Base-by-base conservation (phyloP, 2,113 vertebrate species). In the Labeo rohita region DNA sequence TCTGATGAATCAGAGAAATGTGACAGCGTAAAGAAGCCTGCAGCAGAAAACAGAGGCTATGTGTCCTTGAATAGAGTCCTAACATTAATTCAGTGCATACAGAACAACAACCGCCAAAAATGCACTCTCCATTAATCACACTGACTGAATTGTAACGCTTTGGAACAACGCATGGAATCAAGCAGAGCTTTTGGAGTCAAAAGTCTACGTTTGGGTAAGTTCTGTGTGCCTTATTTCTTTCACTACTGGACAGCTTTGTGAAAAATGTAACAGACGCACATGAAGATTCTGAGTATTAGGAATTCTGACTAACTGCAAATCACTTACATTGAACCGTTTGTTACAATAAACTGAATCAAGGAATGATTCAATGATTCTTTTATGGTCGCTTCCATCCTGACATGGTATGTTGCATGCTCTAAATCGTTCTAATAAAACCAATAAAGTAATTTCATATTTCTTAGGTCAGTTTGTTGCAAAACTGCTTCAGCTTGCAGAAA, bases 11-110 rank as follows among this genome's bases (percentile, higher is more conserved):
- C 45, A 70, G 49, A 70, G 23, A n/a, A 12, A 70, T 82, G 13
- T 52, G 45, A 50, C 54, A 9, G 75, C 28, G 0, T 28, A 16
- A 49, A 66, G 45, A 66, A 66, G 13, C 63, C 47, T 82, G 80
- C 47, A 70, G 63, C 16, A 36, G 10, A 52, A 21, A 21, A 82
- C 45, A 68, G n/a, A 52, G 63, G 45, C 52, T 52, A 10, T 12
- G 63, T 82, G 80, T 82, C 63, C 63, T 82, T 82, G 80, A 82
- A 82, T 16, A 61, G 23, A 65, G 13, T 82, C 23, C 80, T 34
- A 36, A 47, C 63, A 52, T 52, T 82, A 36, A 54, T 77, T 54
- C 47, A 68, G 8, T 52, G 63, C 63, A 82, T 49, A 70, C 63
- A 68, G 47, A 82, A 68, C 79, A 80, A 45, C 34, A 65, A 66